These are phyloP conservation scores for Manis crassicaudata DNA, from an alignment of 2,797 vertebrate species.

Conservation along the genomic window DNA sequence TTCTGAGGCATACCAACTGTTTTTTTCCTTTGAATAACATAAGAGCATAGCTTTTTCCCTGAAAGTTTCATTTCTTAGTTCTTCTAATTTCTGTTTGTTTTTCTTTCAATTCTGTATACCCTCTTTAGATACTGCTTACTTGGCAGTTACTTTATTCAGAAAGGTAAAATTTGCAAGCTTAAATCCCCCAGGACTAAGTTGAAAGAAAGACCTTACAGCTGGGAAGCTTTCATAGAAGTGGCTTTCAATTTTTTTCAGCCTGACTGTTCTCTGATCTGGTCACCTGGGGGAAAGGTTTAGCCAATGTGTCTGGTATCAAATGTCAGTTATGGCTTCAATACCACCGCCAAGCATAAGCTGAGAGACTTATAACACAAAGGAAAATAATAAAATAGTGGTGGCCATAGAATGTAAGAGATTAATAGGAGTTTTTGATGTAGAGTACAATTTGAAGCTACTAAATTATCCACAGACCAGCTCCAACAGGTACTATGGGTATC, in stretches of 20 bases:
- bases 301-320: constrained; percentile 55
- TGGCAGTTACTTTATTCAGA: constrained; percentile 68
- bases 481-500: neutral
- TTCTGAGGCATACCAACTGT: neutral
- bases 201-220: constrained; percentile 62
- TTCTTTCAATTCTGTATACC: constrained; percentile 52
- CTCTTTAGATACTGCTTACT: constrained; percentile 67
- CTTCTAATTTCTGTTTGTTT: constrained; percentile 76
- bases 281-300: constrained; percentile 57
- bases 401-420: constrained; percentile 37
- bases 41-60: constrained; percentile 73
- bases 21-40: constrained; percentile 67
- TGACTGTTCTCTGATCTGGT: constrained; percentile 59
- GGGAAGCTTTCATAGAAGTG: constrained; percentile 55
- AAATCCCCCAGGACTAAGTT: constrained; percentile 33
- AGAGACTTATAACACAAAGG: constrained; percentile 62
- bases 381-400: constrained; percentile 50
- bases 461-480: constrained; percentile 20
- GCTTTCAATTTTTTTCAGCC: constrained; percentile 69
- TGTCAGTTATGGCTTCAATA: constrained; percentile 62
- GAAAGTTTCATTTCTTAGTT: constrained; percentile 73
- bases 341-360: neutral
- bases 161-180: constrained; percentile 53
- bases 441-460: neutral
- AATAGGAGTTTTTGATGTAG: constrained; percentile 6